Evolutionary conservation across 2,888 invertebrate genomes (phyloP), one percentile per base, ranked within the genome.

Genomic region (Bembecia ichneumoniformis): DNA sequence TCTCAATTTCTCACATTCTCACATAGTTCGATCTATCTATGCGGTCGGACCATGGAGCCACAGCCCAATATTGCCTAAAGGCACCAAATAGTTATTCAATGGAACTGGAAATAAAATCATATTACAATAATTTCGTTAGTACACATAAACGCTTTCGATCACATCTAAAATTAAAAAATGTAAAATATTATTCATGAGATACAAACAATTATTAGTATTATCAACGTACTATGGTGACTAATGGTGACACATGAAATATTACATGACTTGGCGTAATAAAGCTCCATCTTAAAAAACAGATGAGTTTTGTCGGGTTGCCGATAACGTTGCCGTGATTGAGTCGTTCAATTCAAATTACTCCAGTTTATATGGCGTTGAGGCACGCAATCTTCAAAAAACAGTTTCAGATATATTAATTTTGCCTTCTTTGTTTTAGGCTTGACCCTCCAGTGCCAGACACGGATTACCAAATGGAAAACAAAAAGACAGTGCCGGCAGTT

Each of bases 371-470:
- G 40, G 11, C 13, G 5, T 28, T 40, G 13, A 2, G 40, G 1
- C 40, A 40, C 40, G 40, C 40, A 13, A 40, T 13, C 40, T 13
- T 28, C 28, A 28, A 1, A 28, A 28, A 28, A 2, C 28, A 28
- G n/a, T 44, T 15, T 35, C 14, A 1, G 15, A 11, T 47, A 47
- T 35, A 13, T 17, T 10, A 47, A 15, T 11, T 35, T 46, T 35
- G 5, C 1, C 63, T 55, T 56, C 52, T 50, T 82, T 79, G 74
- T 86, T 87, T 47, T 82, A 93, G 93, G 92, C 89, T 93, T 84
- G 92, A 92, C 73, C 91, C 92, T 69, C 91, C 92, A 60, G 89
- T 90, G 70, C 87, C 91, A 58, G 91, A 90, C 71, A 82, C 78
- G 53, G 75, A 82, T 77, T 77, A 87, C 81, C 72, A 88, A 72